Evolutionary conservation across 2,888 invertebrate species (phyloP).

Genomic region (Andrena marginata): DNA sequence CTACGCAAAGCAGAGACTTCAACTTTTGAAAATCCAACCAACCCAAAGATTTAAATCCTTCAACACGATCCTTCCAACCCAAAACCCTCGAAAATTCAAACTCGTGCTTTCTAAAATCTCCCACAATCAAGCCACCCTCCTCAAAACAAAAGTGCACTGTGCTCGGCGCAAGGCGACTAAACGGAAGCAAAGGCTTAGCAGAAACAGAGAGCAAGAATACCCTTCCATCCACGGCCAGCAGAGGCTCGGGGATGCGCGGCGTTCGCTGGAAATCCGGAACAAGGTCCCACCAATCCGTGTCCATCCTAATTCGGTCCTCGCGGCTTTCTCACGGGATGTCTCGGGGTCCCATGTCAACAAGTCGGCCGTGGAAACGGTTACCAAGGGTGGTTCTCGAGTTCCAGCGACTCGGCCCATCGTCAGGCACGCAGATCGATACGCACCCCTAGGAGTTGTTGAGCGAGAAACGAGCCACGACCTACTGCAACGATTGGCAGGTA

Average conservation of each 20-base stretch:
- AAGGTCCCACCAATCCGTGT: conserved; percentile 83
- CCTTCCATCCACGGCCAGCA: conserved; percentile 88
- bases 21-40: no score
- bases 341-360: conserved; percentile 72
- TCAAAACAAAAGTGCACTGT: not conserved
- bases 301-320: conserved; percentile 69
- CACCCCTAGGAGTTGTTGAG: conserved; percentile 56
- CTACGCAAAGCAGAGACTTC: no score
- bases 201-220: conserved; percentile 83
- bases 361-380: conserved; percentile 80
- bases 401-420: conserved; percentile 54
- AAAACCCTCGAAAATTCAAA: no score
- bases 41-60: no score
- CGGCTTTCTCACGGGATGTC: conserved; percentile 30
- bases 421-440: conserved; percentile 65
- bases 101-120: no score
- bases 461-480: conserved; percentile 55
- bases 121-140: no score
- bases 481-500: conserved; percentile 20
- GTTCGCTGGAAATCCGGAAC: conserved; percentile 75
- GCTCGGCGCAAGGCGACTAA: not conserved
- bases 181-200: not conserved
- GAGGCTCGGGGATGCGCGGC: conserved; percentile 86
- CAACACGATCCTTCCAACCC: no score
- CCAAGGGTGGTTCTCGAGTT: conserved; percentile 70